Evolutionary conservation across 2,113 vertebrate species (phyloP).

Genomic region (Tringa solitaria): DNA sequence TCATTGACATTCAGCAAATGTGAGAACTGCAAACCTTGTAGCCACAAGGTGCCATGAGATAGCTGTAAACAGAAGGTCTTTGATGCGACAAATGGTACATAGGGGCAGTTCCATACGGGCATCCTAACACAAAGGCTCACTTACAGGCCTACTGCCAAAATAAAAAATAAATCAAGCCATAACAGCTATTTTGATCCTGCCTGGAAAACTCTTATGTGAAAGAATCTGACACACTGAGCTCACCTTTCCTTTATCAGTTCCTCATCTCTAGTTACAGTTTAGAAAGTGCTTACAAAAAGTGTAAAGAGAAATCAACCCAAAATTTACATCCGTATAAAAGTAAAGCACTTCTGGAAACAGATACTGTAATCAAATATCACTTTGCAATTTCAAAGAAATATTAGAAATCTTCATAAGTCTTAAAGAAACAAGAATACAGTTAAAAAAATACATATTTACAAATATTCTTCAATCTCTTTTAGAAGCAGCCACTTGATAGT

Average conservation of each 20-base stretch:
- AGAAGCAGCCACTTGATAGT: not conserved
- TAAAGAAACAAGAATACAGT: not conserved
- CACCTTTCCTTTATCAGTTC: not conserved
- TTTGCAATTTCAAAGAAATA: slow-evolving; percentile 22
- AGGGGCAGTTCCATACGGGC: slow-evolving; percentile 9
- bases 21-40: slow-evolving; percentile 49
- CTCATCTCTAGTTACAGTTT: not conserved
- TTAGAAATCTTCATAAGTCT: not conserved
- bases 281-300: not conserved
- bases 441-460: not conserved
- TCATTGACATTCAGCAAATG: slow-evolving; percentile 55
- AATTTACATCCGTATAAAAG: not conserved
- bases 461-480: not conserved
- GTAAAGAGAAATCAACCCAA: not conserved
- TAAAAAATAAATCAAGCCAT: slow-evolving; percentile 2
- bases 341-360: not conserved
- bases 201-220: not conserved
- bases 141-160: not conserved
- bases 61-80: slow-evolving; percentile 64
- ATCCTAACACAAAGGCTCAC: slow-evolving; percentile 29
- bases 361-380: not conserved
- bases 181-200: not conserved
- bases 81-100: slow-evolving; percentile 65
- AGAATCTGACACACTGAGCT: not conserved
- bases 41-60: slow-evolving; percentile 41